Evolutionary conservation across 2,113 vertebrate genomes (phyloP), one percentile per base, ranked within the genome.

Genomic region (Pogonocichla stellata): DNA sequence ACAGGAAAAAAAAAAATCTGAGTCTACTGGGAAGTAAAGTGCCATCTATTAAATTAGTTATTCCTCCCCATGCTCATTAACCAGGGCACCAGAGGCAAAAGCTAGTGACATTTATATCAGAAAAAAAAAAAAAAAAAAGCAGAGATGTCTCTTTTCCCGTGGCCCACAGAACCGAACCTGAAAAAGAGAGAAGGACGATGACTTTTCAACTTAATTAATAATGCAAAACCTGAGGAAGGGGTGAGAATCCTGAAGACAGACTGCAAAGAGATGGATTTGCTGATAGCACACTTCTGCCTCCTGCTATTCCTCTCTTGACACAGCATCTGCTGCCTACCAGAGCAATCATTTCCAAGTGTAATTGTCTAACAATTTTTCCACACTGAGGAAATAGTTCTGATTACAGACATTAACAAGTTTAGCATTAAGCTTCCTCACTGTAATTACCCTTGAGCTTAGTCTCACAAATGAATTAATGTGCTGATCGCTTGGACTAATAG

Each of bases 391-490:
- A 97, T 97, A 97, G 96, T 98, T 97, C 97, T 97, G 97, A 98
- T 98, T 98, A 97, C 94, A 97, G 98, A 98, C 97, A 98, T 98
- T 98, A 98, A 98, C 97, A 98, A 92, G 86, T 97, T 97, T 82
- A 97, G 96, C 97, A 96, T 98, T 98, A 98, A 96, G 96, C 95
- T 97, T 97, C 97, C 97, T 97, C 96, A 78, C 94, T 97, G 92
- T 98, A 98, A 98, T 98, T 98, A 98, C 98, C 97, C 98, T 98
- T 98, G 98, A 98, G 98, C 96, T 98, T 98, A 96, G 96, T 97
- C 96, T 97, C 97, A 97, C 98, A 98, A 98, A 98, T 98, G 98
- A 98, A 98, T 98, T 98, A 98, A 98, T 98, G 97, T 97, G 96
- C 97, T 98, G 97, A 98, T 98, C 40, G 2, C 94, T 84, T 95